phyloP scores from a whole-genome alignment of 2,888 invertebrate species.

The Drosophila austrosaltans region DNA sequence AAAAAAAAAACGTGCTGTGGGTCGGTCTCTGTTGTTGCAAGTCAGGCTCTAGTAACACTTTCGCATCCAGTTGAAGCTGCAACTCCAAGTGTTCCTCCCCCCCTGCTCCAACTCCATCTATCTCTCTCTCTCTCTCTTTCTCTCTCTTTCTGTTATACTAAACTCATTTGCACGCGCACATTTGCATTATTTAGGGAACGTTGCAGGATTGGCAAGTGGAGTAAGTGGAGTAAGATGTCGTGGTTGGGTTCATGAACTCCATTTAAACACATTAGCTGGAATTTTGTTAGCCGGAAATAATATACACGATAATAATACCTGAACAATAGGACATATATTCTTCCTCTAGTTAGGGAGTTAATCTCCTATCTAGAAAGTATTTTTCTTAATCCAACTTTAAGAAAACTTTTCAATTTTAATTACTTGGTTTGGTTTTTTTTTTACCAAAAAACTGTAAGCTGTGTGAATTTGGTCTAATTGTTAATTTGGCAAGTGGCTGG shows the following conservation, averaged over 20 bases:
- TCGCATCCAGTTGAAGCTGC: slow-evolving; percentile 37
- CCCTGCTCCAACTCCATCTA: background rate
- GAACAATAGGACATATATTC: background rate
- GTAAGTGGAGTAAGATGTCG: background rate
- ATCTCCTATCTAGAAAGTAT: too few relatives aligned
- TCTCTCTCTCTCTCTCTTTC: background rate
- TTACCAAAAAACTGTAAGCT: too few relatives aligned
- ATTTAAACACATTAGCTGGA: slow-evolving; percentile 24
- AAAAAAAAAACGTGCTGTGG: too few relatives aligned
- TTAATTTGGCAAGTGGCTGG: slow-evolving; percentile 38
- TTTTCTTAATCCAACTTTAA: too few relatives aligned
- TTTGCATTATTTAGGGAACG: slow-evolving; percentile 36
- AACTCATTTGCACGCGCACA: slow-evolving; percentile 65
- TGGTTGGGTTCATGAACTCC: slow-evolving; percentile 16
- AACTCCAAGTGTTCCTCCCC: slow-evolving; percentile 4
- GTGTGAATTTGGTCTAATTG: background rate
- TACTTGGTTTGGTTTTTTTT: too few relatives aligned
- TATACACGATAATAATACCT: background rate
- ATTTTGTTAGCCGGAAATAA: slow-evolving; percentile 45
- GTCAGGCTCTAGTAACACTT: slow-evolving; percentile 58
- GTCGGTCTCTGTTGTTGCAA: slow-evolving; percentile 39
- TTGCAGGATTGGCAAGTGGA: background rate
- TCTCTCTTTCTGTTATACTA: slow-evolving; percentile 31
- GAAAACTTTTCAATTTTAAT: too few relatives aligned
- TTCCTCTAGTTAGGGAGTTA: background rate